A percentile compares a stretch with the other conserved stretches of the same genome.
phyloP scores from a whole-genome alignment of 92 coral and sea anemone genomes.

The Actinernus sp. region DNA sequence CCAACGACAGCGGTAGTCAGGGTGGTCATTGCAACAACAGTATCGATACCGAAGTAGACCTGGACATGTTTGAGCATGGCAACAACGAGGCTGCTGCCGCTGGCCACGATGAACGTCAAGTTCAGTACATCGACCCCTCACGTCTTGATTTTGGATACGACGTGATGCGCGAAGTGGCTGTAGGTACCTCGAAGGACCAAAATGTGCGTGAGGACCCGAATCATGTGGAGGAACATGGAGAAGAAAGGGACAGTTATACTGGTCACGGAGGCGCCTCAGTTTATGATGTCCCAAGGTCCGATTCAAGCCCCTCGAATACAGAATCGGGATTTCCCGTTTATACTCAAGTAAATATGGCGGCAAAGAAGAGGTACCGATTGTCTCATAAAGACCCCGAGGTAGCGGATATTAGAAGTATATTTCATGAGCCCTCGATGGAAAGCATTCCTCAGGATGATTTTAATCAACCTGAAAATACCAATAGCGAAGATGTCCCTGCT shows the following conservation, averaged over 20 bases:
- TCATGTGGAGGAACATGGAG: too few species aligned
- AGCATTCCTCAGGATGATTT: not conserved
- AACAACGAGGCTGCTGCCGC: constrained; percentile 26
- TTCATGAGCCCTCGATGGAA: not conserved
- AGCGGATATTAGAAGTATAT: not conserved
- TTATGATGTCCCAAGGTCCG: not conserved
- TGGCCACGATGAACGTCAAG: constrained; percentile 5
- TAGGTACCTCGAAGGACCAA: not conserved
- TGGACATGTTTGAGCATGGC: constrained; percentile 77
- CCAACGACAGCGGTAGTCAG: too few species aligned
- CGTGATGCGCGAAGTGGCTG: not conserved
- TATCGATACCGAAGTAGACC: constrained; percentile 72
- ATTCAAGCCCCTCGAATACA: not conserved
- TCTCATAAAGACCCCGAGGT: not conserved
- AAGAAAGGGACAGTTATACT: not conserved
- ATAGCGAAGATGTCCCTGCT: not conserved
- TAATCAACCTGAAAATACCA: not conserved
- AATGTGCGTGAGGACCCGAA: not conserved
- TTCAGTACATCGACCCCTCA: constrained; percentile 29
- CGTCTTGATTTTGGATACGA: not conserved
- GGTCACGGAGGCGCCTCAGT: not conserved
- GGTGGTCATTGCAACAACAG: constrained; percentile 80
- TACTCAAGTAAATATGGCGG: constrained; percentile 62
- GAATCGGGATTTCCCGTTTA: constrained; percentile 24
- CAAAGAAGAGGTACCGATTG: constrained; percentile 18